Base-by-base conservation (phyloP, 2,797 vertebrate genomes). In the Rachycentron canadum region DNA sequence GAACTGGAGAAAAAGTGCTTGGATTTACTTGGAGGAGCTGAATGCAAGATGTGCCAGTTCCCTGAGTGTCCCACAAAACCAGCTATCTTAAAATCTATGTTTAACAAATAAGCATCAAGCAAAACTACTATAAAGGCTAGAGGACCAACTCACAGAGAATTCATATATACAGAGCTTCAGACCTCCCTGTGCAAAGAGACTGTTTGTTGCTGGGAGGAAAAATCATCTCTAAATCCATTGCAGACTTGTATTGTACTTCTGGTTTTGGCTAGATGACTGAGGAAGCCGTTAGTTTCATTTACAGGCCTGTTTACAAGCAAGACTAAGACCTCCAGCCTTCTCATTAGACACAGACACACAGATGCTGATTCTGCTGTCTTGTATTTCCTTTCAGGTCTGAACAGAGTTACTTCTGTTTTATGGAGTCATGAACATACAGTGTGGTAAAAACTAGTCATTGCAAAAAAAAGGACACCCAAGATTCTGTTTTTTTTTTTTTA, bases 291-390 rank as follows among this genome's bases (percentile, higher is more conserved):
- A 75, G 80, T 71, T 82, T 78, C 78, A 77, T 88, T 92, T 90
- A 91, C 71, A 84, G 71, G 76, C 82, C 76, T 86, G 86, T 87
- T 88, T 92, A 92, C 80, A 88, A 87, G 82, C 67, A 55, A 73
- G 66, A 60, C 78, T 53, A n/a, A 83, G 75, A 85, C 76, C 74
- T 89, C 79, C 66, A 73, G 58, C 34, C 52, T 45, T 69, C 64
- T 85, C 57, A 64, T 87, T 73, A 78, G 32, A 78, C 40, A 83
- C 6, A 72, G 14, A 76, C 49, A 28, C 26, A 40, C 16, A 69
- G 36, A 86, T 41, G 69, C 69, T 61, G 40, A 81, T 79, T 76
- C 67, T 59, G 38, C 76, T 67, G 26, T 79, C 69, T 76, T 38
- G 43, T 72, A 62, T 70, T 71, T 65, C 34, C 55, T 49, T 45